Percentiles rank a stretch among this genome's conserved stretches.
Evolutionary conservation across 2,888 invertebrate species (phyloP).

Genomic region (Pachymerium ferrugineum): DNA sequence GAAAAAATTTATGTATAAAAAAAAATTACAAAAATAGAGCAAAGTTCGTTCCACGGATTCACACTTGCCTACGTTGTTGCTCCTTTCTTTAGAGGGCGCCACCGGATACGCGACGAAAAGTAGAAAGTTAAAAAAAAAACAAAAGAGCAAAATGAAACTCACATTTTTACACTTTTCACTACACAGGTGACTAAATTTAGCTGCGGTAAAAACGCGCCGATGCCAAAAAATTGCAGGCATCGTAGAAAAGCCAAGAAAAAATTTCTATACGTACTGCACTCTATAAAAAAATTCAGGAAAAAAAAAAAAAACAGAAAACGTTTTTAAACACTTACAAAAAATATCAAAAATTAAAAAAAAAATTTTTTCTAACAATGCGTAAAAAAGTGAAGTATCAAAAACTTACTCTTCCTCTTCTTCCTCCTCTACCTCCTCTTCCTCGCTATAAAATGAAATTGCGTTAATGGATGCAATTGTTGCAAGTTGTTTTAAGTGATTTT

Average conservation of each 20-base stretch:
- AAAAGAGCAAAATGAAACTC: background rate
- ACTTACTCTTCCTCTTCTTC: slow-evolving; percentile 34
- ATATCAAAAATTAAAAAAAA: background rate
- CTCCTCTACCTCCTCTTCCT: slow-evolving; percentile 34
- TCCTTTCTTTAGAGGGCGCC: background rate
- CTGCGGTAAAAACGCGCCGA: background rate
- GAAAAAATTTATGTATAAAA: background rate
- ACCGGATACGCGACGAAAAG: background rate
- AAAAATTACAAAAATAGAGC: background rate
- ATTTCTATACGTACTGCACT: background rate
- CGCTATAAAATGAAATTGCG: slow-evolving; percentile 9
- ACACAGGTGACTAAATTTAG: background rate
- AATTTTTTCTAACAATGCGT: background rate
- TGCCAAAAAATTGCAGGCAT: background rate
- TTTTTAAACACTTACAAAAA: background rate
- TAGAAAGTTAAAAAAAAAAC: background rate
- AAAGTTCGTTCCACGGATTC: background rate
- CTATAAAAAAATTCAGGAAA: background rate
- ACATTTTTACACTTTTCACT: no score
- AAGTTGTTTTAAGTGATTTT: background rate
- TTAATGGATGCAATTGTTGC: background rate
- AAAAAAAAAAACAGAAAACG: background rate
- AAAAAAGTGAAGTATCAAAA: background rate
- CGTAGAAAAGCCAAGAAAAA: background rate
- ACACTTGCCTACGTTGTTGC: background rate